Percentiles rank a stretch among this genome's conserved stretches.
Conservation (phyloP, 2,797 vertebrate species). For the Nannoperca obscura region DNA sequence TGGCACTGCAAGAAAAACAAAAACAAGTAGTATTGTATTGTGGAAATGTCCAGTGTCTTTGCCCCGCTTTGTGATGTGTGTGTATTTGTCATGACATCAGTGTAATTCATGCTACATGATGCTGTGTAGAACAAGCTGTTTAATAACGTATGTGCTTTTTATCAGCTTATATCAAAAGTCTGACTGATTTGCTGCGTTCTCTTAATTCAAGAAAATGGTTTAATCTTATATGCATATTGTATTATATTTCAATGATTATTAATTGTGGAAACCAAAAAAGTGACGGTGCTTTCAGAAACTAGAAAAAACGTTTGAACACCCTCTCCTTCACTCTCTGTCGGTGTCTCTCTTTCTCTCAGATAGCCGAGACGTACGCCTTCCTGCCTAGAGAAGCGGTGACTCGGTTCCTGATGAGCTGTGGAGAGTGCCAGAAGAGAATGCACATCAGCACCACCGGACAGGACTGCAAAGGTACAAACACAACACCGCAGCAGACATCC, state of each 20-base stretch:
- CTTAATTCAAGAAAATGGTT: neutral
- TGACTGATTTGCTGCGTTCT: neutral
- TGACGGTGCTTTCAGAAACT: neutral
- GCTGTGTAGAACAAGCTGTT: neutral
- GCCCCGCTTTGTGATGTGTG: no score
- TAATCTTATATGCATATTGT: neutral
- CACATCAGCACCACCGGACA: slow-evolving; percentile 89
- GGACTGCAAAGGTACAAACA: slow-evolving; percentile 90
- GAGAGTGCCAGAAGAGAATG: slow-evolving; percentile 99
- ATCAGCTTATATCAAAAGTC: neutral
- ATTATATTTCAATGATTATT: no score
- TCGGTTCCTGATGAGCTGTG: slow-evolving; percentile 98
- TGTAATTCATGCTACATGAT: neutral
- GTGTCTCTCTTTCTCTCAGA: slow-evolving; percentile 79
- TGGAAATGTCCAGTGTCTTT: neutral
- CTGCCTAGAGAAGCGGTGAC: slow-evolving; percentile 96
- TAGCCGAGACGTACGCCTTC: slow-evolving; percentile 98
- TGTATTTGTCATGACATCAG: neutral
- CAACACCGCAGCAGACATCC: neutral
- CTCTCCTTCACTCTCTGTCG: neutral
- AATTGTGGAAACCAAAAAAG: no score
- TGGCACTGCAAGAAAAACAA: neutral
- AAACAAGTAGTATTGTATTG: no score
- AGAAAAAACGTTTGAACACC: neutral
- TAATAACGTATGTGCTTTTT: neutral